These are phyloP conservation scores for Clostera curtula DNA, from an alignment of 2,888 invertebrate species.

Conservation along the genomic window DNA sequence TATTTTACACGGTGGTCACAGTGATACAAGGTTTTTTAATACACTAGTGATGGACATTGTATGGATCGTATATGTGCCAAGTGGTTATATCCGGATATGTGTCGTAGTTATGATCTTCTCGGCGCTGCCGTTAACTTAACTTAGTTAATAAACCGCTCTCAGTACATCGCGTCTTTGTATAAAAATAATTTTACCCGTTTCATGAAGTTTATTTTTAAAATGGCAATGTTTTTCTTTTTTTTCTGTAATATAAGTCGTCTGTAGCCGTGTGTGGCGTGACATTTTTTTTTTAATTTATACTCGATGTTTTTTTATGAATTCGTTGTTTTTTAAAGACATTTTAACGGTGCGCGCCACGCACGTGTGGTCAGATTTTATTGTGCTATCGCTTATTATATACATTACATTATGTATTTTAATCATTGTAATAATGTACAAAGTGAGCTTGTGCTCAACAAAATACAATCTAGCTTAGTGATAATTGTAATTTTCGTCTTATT, in stretches of 20 bases:
- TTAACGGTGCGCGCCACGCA: slow-evolving; percentile 23
- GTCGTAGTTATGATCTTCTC: slow-evolving; percentile 11
- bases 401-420: slow-evolving; percentile 53
- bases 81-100: slow-evolving; percentile 17
- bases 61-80: slow-evolving; percentile 31
- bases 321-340: slow-evolving; percentile 33
- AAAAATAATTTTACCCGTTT: slow-evolving; percentile 35
- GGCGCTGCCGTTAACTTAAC: slow-evolving; percentile 1
- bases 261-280: slow-evolving; percentile 24
- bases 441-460: slow-evolving; percentile 65
- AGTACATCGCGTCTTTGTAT: slow-evolving; percentile 27
- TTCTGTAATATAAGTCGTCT: slow-evolving; percentile 40
- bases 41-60: slow-evolving; percentile 25
- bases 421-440: slow-evolving; percentile 71
- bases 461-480: slow-evolving; percentile 63
- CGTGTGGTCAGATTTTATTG: slow-evolving; percentile 25
- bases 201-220: slow-evolving; percentile 29
- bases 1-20: no score
- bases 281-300: slow-evolving; percentile 31
- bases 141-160: slow-evolving; percentile 22
- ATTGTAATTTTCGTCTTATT: slow-evolving; percentile 31
- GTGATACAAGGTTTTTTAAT: slow-evolving; percentile 25
- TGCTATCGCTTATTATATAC: slow-evolving; percentile 51
- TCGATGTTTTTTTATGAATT: slow-evolving; percentile 21
- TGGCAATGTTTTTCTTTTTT: slow-evolving; percentile 21